These are phyloP conservation scores for Artemia sinica DNA, from an alignment of 2,888 invertebrate genomes.

Conservation along the genomic window DNA sequence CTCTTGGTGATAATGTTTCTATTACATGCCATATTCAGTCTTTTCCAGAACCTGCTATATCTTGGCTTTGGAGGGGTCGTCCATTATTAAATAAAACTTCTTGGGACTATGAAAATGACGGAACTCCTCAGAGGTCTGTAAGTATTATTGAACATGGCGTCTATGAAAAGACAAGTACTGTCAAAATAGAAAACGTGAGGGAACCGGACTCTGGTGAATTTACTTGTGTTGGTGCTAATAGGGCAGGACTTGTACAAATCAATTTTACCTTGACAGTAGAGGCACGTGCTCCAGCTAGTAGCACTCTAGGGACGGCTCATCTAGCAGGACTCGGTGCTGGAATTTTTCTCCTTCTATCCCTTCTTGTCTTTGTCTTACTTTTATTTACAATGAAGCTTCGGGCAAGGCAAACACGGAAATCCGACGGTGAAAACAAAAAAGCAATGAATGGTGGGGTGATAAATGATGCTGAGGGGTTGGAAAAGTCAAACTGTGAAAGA, in stretches of 20 bases:
- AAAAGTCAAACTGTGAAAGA: constrained; percentile 13
- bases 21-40: constrained; percentile 63
- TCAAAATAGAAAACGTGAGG: constrained; percentile 62
- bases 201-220: constrained; percentile 49
- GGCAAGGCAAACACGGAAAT: constrained; percentile 25
- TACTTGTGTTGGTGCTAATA: constrained; percentile 75
- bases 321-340: constrained; percentile 48
- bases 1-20: constrained; percentile 66
- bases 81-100: constrained; percentile 44
- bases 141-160: constrained; percentile 57
- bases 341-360: constrained; percentile 27
- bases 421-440: constrained; percentile 18
- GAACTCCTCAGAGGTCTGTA: constrained; percentile 31
- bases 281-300: constrained; percentile 55
- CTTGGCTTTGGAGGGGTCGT: constrained; percentile 73
- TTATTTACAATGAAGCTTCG: constrained; percentile 42
- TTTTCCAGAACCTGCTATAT: constrained; percentile 57
- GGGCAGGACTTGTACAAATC: constrained; percentile 67
- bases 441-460: neutral
- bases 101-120: constrained; percentile 21
- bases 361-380: constrained; percentile 35
- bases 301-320: constrained; percentile 50
- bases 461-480: constrained; percentile 20
- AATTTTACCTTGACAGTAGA: constrained; percentile 73
- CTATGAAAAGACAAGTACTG: constrained; percentile 53